Evolutionary conservation across 2,113 vertebrate genomes (phyloP).

Genomic region (Aplodontia rufa): DNA sequence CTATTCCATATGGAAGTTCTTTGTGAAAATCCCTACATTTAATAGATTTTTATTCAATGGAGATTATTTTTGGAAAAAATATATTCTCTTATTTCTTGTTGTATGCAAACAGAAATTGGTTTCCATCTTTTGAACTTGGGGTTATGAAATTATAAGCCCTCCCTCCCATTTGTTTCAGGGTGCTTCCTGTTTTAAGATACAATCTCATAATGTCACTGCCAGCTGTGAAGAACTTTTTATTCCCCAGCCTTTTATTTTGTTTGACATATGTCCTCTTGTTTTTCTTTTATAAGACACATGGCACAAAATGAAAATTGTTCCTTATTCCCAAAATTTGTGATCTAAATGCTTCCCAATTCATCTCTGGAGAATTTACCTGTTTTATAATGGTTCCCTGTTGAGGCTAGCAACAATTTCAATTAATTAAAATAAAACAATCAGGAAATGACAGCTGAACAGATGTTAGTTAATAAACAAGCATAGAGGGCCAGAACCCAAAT

Average conservation of each 20-base stretch:
- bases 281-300: slow-evolving; percentile 50
- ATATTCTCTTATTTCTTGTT: neutral
- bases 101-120: neutral
- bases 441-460: slow-evolving; percentile 45
- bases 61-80: neutral
- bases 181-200: neutral
- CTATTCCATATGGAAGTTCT: neutral
- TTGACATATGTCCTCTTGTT: slow-evolving; percentile 41
- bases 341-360: slow-evolving; percentile 34
- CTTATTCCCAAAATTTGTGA: slow-evolving; percentile 25
- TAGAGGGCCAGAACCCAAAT: neutral
- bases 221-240: neutral
- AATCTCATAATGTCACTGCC: neutral
- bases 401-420: slow-evolving; percentile 41
- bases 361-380: slow-evolving; percentile 30
- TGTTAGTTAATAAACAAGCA: neutral
- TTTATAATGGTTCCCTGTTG: slow-evolving; percentile 29
- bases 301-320: slow-evolving; percentile 27
- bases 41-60: neutral
- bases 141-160: neutral
- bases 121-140: neutral
- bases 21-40: neutral
- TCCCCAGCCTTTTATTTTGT: slow-evolving; percentile 32
- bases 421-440: slow-evolving; percentile 60
- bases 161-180: neutral